These are phyloP conservation scores for Meiosimyza platycephala DNA, from an alignment of 2,888 invertebrate species.

Conservation along the genomic window DNA sequence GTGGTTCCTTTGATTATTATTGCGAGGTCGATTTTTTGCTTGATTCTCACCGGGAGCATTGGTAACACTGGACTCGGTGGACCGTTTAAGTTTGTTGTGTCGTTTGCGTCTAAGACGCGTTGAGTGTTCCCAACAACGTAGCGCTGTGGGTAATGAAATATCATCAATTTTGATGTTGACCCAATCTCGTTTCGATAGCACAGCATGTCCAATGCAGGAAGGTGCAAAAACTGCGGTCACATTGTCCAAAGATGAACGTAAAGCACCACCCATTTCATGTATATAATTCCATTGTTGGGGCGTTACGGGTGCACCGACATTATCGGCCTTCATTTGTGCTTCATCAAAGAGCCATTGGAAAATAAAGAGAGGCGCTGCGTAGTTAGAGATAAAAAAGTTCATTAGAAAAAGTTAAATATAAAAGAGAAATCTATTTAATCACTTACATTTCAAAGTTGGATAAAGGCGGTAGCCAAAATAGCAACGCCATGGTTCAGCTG, in stretches of 20 bases:
- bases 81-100: conserved; percentile 56
- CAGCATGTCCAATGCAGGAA: conserved; percentile 92
- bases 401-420: not conserved
- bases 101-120: conserved; percentile 62
- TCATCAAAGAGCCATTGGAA: conserved; percentile 97
- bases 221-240: conserved; percentile 93
- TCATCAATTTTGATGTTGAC: conserved; percentile 85
- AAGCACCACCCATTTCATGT: conserved; percentile 87
- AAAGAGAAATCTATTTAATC: not conserved
- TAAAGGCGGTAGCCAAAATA: conserved; percentile 92
- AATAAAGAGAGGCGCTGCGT: conserved; percentile 84
- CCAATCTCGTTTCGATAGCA: conserved; percentile 90
- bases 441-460: conserved; percentile 82
- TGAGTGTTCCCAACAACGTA: conserved; percentile 88
- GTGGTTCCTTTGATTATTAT: conserved; percentile 55
- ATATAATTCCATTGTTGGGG: conserved; percentile 95
- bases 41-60: conserved; percentile 48
- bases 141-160: conserved; percentile 83
- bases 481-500: conserved; percentile 86
- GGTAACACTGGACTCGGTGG: conserved; percentile 56
- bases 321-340: conserved; percentile 92
- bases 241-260: conserved; percentile 83
- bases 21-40: conserved; percentile 38
- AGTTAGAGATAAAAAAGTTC: conserved; percentile 41
- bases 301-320: conserved; percentile 88